Base-by-base conservation (phyloP, 2,888 invertebrate species). In the Yponomeuta evonymella region DNA sequence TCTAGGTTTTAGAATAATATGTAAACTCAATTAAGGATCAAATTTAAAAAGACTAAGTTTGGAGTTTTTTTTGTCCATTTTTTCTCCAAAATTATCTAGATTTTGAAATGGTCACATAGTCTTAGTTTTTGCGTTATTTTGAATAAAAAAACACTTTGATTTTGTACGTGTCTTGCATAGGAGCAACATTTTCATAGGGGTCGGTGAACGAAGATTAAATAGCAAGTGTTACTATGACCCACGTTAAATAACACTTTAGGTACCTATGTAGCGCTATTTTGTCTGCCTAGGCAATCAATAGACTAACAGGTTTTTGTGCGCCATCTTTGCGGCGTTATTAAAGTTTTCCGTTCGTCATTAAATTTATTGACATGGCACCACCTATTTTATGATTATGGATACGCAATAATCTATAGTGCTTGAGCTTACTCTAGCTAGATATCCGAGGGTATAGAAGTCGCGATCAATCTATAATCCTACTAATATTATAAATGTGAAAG, bases 301-400 rank as follows among this genome's bases (percentile, higher is more conserved):
- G 51, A 15, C 51, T 12, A 58, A 58, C 51, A 58, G 51, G 51
- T 58, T 58, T 58, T 58, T 15, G 51, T 58, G 51, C 51, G 51
- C 15, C 15, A 58, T 58, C 51, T 58, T 15, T 4, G 51, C 51
- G 51, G 51, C 51, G 12, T 58, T 58, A 58, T 58, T 58, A 58
- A 58, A 58, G 51, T 58, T 58, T 58, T 58, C 51, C 51, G 15
- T 58, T 58, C 15, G 51, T 58, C 51, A 58, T 58, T 58, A 58
- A 58, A 58, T 58, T 58, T 58, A 58, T 58, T 58, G 51, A 58
- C 51, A 58, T 15, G 51, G 51, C 51, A 58, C 51, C 51, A 58
- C 51, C 51, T 58, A 58, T 58, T 58, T 58, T 15, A 58, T 58
- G 51, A 58, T 58, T 58, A 58, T 58, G 51, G 51, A 58, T 58